A percentile compares a stretch with the other conserved stretches of the same genome.
phyloP scores from a whole-genome alignment of 2,888 invertebrate genomes.

The Trissoscelio sp. region DNA sequence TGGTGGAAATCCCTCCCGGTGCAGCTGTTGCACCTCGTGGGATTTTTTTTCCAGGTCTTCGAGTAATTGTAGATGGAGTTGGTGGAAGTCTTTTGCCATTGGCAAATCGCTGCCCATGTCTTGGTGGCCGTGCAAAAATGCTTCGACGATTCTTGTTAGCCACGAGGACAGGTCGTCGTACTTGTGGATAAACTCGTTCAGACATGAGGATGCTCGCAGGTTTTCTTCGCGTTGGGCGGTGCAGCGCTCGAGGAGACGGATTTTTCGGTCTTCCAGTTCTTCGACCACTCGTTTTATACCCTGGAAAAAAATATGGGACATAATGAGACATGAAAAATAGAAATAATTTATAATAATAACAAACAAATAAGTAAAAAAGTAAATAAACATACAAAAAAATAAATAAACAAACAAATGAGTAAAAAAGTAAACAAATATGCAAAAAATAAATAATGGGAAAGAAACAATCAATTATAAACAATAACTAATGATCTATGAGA shows the following conservation, averaged over 20 bases:
- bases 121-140: constrained; percentile 89
- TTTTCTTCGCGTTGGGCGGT: constrained; percentile 89
- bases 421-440: no score
- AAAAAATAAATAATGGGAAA: no score
- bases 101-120: constrained; percentile 89
- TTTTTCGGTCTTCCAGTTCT: constrained; percentile 90
- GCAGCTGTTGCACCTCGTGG: constrained; percentile 85
- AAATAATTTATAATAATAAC: no score
- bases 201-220: constrained; percentile 87
- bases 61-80: constrained; percentile 89
- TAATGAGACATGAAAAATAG: no score
- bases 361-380: no score
- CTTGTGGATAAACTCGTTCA: constrained; percentile 88
- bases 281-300: constrained; percentile 88
- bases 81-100: constrained; percentile 89
- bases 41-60: constrained; percentile 89
- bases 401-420: no score
- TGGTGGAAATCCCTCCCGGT: constrained; percentile 83
- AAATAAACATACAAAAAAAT: no score
- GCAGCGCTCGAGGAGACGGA: constrained; percentile 87
- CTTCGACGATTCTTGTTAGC: constrained; percentile 89
- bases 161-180: constrained; percentile 90
- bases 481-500: no score
- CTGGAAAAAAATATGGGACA: constrained; percentile 74
- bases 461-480: no score